Base-by-base conservation (phyloP, 2,113 vertebrate species). In the Microcebus griseorufus region DNA sequence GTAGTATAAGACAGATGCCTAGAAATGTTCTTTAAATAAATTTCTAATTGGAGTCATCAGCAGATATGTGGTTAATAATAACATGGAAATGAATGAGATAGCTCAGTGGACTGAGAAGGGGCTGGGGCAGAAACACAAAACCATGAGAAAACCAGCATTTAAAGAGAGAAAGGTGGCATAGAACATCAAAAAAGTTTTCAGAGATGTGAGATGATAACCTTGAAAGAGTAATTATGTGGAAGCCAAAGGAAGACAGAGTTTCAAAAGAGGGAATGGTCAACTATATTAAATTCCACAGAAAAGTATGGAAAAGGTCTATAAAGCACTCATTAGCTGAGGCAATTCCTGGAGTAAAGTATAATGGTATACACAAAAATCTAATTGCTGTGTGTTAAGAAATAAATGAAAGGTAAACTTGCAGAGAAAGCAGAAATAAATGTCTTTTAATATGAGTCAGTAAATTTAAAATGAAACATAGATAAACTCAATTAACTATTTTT, bases 381-480 rank as follows among this genome's bases (percentile, higher is more conserved):
- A 85, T 55, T 88, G 13, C 13, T 75, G 3, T 70, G 27, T 89
- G 29, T 62, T 94, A 62, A 80, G 42, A 65, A 80, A 70, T 79
- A 84, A 94, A 72, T 73, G 11, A 78, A 78, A 93, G 27, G 1
- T 75, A 75, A 88, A 20, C 34, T 73, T 92, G 51, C 34, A 83
- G 27, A 92, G 37, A 83, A 76, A 75, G 25, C 9, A 89, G 81
- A 62, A 87, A 70, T 65, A 83, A 95, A 84, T 72, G 45, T 9
- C 13, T 88, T 94, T 91, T 32, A 64, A 34, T 64, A 32, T 22
- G 14, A 88, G 37, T 11, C 23, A 83, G 3, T 39, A 90, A 92
- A 89, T 67, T 90, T 75, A 82, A 96, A 91, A n/a, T 53, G 2
- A 95, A 87, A 85, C 32, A 75, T 79, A 92, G 5, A 95, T 64